These are phyloP conservation scores for Alcis repandata DNA, from an alignment of 2,888 invertebrate species.

Conservation along the genomic window DNA sequence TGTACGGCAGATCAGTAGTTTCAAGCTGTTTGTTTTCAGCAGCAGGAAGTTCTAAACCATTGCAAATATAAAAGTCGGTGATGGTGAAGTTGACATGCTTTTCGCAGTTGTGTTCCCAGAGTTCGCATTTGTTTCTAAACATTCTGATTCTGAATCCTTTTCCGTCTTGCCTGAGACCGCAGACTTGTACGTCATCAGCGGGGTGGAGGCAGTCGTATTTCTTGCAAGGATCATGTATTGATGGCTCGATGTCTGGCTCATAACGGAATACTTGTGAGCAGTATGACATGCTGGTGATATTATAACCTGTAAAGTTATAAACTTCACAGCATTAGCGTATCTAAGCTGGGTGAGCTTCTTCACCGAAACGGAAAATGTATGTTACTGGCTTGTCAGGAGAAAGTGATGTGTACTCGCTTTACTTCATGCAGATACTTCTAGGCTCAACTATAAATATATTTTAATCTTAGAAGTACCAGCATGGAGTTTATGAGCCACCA, in stretches of 20 bases:
- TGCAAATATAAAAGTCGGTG: conserved; percentile 66
- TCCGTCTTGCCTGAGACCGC: conserved; percentile 65
- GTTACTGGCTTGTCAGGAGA: no score
- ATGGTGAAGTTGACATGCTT: conserved; percentile 53
- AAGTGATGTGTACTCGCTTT: no score
- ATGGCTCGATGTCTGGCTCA: background rate
- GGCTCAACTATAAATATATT: no score
- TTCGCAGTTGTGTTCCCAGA: conserved; percentile 66
- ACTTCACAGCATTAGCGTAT: no score
- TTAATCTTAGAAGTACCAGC: no score
- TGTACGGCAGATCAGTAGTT: background rate
- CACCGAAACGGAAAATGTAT: no score
- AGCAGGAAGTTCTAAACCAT: conserved; percentile 39
- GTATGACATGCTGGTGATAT: conserved; percentile 49
- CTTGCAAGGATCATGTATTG: conserved; percentile 40
- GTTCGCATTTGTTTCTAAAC: conserved; percentile 65
- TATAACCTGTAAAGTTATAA: conserved; percentile 39
- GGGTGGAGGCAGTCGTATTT: conserved; percentile 41
- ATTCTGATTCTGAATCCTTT: conserved; percentile 64
- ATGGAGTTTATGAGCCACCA: no score
- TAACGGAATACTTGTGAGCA: conserved; percentile 53
- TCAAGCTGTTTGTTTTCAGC: background rate
- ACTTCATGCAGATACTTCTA: no score
- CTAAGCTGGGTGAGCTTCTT: no score
- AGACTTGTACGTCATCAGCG: conserved; percentile 51